Evolutionary conservation across 1,140 invertebrate genomes (phyloP).

Genomic region (Centruroides vittatus): DNA sequence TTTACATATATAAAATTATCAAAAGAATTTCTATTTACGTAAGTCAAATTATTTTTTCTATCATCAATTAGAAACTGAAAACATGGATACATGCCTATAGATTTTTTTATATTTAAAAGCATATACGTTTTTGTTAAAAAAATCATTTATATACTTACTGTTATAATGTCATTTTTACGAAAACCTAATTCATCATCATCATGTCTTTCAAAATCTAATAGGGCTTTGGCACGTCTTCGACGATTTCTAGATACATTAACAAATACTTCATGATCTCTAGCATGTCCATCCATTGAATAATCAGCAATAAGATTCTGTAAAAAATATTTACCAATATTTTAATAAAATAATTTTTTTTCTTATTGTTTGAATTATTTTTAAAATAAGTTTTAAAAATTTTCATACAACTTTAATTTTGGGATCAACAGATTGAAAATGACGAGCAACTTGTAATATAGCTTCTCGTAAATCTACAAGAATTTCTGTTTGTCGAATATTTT

Average conservation of each 20-base stretch:
- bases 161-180: slow-evolving; percentile 95
- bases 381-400: too few species aligned
- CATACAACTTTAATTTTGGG: slow-evolving; percentile 26
- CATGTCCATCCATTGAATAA: slow-evolving; percentile 89
- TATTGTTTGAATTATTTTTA: neutral
- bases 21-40: too few species aligned
- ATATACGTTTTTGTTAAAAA: too few species aligned
- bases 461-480: slow-evolving; percentile 91
- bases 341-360: neutral
- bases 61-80: too few species aligned
- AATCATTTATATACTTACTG: slow-evolving; percentile 27
- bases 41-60: too few species aligned
- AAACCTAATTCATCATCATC: slow-evolving; percentile 98
- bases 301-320: slow-evolving; percentile 57
- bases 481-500: slow-evolving; percentile 94
- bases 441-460: slow-evolving; percentile 54
- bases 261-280: slow-evolving; percentile 84
- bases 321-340: neutral
- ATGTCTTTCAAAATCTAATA: slow-evolving; percentile 93
- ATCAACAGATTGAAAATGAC: slow-evolving; percentile 26
- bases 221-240: slow-evolving; percentile 80
- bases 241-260: slow-evolving; percentile 76
- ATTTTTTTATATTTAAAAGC: too few species aligned
- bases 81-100: too few species aligned
- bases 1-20: too few species aligned